A percentile compares a stretch with the other conserved stretches of the same genome.
Conservation (phyloP, 2,113 vertebrate species). For the Megalops atlanticus region DNA sequence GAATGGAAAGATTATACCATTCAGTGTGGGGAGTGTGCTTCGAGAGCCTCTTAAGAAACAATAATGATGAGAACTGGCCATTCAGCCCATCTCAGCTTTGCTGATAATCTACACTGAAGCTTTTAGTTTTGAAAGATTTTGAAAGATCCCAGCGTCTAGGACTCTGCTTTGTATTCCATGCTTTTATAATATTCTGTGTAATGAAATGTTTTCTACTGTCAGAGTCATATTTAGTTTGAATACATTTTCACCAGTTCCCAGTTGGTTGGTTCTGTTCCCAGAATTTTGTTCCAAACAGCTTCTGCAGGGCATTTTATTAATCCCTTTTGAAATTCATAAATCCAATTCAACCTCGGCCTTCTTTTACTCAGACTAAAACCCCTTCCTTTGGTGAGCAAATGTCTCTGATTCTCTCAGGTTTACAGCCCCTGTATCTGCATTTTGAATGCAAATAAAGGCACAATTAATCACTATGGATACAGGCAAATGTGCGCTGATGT, state of each 20-base stretch:
- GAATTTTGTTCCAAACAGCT: not conserved
- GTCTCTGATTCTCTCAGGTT: too few species aligned
- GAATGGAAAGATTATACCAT: too few species aligned
- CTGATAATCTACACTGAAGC: not conserved
- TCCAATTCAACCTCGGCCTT: conserved; percentile 7
- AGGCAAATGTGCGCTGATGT: too few species aligned
- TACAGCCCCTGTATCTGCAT: too few species aligned
- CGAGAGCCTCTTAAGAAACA: too few species aligned
- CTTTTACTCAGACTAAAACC: not conserved
- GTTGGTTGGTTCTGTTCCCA: not conserved
- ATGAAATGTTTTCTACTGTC: not conserved
- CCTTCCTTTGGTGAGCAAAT: not conserved
- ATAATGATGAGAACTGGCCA: too few species aligned
- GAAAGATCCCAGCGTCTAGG: not conserved
- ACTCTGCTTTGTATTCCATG: not conserved
- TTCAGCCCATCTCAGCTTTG: too few species aligned
- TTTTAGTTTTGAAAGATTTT: too few species aligned
- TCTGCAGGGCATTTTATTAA: not conserved
- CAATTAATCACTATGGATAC: too few species aligned
- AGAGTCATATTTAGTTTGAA: not conserved
- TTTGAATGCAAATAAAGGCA: too few species aligned
- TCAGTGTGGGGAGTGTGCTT: too few species aligned
- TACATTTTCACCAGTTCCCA: not conserved
- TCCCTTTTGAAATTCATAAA: not conserved
- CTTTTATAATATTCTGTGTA: not conserved